phyloP scores from a whole-genome alignment of 2,888 invertebrate species.

The Hypolimnas misippus region DNA sequence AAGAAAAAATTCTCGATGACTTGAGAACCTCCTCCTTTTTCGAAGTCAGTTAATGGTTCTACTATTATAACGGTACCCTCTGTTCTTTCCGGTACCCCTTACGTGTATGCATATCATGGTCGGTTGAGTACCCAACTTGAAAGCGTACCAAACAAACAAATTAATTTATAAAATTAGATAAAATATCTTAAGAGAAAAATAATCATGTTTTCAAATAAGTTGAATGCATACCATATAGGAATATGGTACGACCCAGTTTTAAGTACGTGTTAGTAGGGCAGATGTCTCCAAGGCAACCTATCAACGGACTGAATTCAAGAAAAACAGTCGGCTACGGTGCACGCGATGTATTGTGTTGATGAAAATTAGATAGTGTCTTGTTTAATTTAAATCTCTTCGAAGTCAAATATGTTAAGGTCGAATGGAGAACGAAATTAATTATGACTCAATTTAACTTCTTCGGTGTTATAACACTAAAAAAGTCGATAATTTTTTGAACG shows the following conservation, averaged over 20 bases:
- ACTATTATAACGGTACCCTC: no score
- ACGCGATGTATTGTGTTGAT: conserved; percentile 36
- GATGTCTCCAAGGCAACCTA: conserved; percentile 49
- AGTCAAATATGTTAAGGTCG: conserved; percentile 8
- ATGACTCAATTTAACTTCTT: not conserved
- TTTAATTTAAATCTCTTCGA: conserved; percentile 11
- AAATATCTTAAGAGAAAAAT: not conserved
- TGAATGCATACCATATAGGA: not conserved
- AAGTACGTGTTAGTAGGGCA: conserved; percentile 36
- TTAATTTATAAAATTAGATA: no score
- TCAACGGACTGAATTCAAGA: conserved; percentile 37
- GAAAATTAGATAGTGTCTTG: conserved; percentile 16
- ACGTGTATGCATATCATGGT: no score
- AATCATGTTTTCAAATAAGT: conserved; percentile 3
- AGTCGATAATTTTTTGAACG: not conserved
- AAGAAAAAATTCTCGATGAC: no score
- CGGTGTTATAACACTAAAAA: not conserved
- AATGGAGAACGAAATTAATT: not conserved
- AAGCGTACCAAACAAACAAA: no score
- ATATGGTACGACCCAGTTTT: conserved; percentile 9
- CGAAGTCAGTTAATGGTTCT: no score
- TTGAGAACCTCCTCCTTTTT: no score
- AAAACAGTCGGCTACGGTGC: conserved; percentile 14
- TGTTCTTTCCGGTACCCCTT: no score
- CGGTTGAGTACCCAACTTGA: no score